A percentile compares a stretch with the other conserved stretches of the same genome.
Conservation (phyloP, 2,888 invertebrate species). For the Calliopum simillimum region DNA sequence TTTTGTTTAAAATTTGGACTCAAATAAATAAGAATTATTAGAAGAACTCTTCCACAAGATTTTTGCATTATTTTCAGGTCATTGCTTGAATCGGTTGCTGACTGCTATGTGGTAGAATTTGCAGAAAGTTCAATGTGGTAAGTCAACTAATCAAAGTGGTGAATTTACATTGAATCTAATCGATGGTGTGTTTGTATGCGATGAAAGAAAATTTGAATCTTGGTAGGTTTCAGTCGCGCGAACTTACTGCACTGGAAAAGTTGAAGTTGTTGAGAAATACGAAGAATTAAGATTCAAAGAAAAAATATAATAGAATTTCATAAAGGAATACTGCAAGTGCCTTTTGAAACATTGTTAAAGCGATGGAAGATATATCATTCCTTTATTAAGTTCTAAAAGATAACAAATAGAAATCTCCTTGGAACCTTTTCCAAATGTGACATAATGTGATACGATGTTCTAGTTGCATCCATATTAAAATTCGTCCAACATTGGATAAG, state of each 20-base stretch:
- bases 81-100: too few species aligned
- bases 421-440: neutral
- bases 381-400: too few species aligned
- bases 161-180: too few species aligned
- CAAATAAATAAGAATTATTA: too few species aligned
- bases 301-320: neutral
- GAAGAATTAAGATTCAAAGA: neutral
- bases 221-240: conserved; percentile 28
- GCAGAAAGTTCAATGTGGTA: too few species aligned
- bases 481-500: neutral
- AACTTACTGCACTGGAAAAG: conserved; percentile 3
- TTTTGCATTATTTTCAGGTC: too few species aligned
- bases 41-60: too few species aligned
- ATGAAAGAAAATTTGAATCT: too few species aligned
- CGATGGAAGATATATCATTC: neutral
- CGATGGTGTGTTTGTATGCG: too few species aligned
- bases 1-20: too few species aligned
- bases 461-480: neutral
- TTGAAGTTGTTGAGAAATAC: neutral
- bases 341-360: neutral
- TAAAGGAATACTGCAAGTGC: neutral
- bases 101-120: too few species aligned
- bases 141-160: too few species aligned
- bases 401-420: neutral
- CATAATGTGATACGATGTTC: neutral